These are phyloP conservation scores for Colius striatus DNA, from an alignment of 2,113 vertebrate species.

Conservation along the genomic window DNA sequence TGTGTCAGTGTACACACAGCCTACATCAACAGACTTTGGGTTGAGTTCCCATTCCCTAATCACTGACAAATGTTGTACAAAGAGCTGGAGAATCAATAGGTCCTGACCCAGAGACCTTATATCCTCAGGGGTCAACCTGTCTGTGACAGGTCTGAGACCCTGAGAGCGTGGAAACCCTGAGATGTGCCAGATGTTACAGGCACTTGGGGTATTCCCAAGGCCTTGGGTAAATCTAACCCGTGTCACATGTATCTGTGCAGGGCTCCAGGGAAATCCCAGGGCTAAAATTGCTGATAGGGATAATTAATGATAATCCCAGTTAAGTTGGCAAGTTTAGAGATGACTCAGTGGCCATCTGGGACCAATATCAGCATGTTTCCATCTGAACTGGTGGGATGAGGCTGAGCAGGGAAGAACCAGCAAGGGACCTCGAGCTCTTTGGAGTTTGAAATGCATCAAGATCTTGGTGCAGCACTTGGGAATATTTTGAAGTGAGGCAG, in stretches of 20 bases:
- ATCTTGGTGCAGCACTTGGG: background rate
- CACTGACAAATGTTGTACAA: background rate
- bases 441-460: background rate
- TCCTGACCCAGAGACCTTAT: background rate
- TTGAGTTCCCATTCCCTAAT: background rate
- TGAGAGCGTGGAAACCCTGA: background rate
- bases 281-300: background rate
- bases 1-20: background rate
- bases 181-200: background rate
- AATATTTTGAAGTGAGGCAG: background rate
- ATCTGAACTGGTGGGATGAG: background rate
- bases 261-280: background rate
- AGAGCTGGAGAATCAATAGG: background rate
- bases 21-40: background rate
- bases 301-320: background rate
- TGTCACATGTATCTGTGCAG: background rate
- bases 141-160: constrained; percentile 8
- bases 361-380: background rate
- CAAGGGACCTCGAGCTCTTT: background rate
- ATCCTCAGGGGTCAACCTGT: background rate
- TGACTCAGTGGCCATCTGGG: background rate
- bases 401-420: background rate
- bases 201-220: background rate
- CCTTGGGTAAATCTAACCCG: background rate
- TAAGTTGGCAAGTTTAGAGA: background rate